Evolutionary conservation across 2,888 invertebrate species (phyloP).

Genomic region (Neria commutata): DNA sequence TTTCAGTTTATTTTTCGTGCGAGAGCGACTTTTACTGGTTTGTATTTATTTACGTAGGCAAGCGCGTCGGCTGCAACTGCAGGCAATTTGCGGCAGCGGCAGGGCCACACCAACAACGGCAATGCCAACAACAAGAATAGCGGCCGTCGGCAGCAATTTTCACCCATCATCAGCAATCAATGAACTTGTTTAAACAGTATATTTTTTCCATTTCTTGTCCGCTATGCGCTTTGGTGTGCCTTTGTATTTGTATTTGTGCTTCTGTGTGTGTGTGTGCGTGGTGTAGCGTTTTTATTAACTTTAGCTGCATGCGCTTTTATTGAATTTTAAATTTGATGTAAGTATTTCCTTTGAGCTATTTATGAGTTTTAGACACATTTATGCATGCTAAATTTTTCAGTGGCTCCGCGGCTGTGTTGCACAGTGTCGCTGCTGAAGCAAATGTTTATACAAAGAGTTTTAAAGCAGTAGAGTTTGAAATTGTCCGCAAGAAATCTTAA

Average conservation of each 20-base stretch:
- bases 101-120: too few species aligned
- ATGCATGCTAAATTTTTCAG: background rate
- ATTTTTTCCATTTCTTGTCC: conserved; percentile 13
- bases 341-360: background rate
- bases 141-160: conserved; percentile 30
- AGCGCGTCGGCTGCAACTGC: too few species aligned
- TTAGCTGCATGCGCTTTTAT: background rate
- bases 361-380: background rate
- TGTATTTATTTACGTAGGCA: too few species aligned
- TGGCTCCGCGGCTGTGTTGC: too few species aligned
- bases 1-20: background rate
- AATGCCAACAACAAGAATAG: background rate
- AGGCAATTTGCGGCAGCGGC: too few species aligned
- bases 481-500: too few species aligned
- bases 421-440: too few species aligned
- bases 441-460: too few species aligned
- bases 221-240: background rate
- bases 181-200: conserved; percentile 36
- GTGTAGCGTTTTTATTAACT: background rate
- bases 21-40: too few species aligned
- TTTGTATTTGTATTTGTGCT: conserved; percentile 8
- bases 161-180: conserved; percentile 40
- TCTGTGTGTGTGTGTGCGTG: background rate
- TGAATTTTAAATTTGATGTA: background rate
- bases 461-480: too few species aligned